Percentiles rank a stretch among this genome's conserved stretches.
phyloP scores from a whole-genome alignment of 2,797 vertebrate species.

The Steatocranus sp. region DNA sequence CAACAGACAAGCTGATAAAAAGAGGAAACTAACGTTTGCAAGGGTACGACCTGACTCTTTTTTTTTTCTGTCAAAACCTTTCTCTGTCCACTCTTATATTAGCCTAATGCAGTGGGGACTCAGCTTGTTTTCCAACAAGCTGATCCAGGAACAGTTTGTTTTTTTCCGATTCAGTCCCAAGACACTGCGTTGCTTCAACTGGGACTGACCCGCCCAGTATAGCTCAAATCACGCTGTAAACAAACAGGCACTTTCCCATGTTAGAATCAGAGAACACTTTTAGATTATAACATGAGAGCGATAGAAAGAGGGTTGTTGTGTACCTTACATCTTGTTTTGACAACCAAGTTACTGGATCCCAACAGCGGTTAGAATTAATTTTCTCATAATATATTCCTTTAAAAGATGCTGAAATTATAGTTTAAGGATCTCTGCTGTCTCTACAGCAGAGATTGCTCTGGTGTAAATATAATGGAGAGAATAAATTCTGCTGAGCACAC shows the following conservation, averaged over 20 bases:
- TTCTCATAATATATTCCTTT: not conserved
- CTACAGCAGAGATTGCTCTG: not conserved
- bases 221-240: slow-evolving; percentile 31
- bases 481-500: not conserved
- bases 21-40: not conserved
- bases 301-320: not conserved
- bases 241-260: slow-evolving; percentile 56
- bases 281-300: not conserved
- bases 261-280: not conserved
- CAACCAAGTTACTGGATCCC: not conserved
- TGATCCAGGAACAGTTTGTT: slow-evolving; percentile 36
- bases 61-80: not conserved
- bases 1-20: not conserved
- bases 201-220: not conserved
- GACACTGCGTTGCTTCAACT: not conserved
- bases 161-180: slow-evolving; percentile 22
- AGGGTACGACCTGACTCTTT: not conserved
- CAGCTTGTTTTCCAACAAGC: not conserved
- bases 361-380: not conserved
- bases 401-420: not conserved
- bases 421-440: not conserved
- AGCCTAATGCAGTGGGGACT: not conserved
- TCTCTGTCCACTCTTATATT: not conserved
- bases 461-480: not conserved
- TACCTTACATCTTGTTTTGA: not conserved